phyloP scores from a whole-genome alignment of 2,888 invertebrate genomes.

The Acanthosepion esculentum region DNA sequence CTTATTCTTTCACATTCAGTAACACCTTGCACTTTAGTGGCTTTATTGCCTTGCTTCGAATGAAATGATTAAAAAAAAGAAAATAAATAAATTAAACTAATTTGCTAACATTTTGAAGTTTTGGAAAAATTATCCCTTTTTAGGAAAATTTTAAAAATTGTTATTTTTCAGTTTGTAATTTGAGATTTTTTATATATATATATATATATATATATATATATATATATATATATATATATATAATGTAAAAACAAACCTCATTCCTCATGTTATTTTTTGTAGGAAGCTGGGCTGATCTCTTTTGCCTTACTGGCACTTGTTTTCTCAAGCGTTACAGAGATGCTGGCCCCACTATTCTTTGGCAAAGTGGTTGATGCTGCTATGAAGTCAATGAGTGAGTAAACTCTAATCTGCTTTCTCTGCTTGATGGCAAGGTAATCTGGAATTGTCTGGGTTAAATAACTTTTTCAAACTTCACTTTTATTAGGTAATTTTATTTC shows the following conservation, averaged over 20 bases:
- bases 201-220: not conserved
- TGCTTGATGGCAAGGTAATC: not conserved
- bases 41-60: too few relatives aligned
- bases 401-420: not conserved
- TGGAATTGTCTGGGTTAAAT: too few relatives aligned
- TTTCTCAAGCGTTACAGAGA: constrained; percentile 65
- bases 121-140: not conserved
- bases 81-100: too few relatives aligned
- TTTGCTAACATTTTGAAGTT: too few relatives aligned
- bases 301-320: constrained; percentile 61
- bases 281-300: constrained; percentile 63
- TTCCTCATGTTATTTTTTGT: not conserved
- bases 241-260: too few relatives aligned
- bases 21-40: too few relatives aligned
- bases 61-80: too few relatives aligned
- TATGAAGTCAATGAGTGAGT: constrained; percentile 68
- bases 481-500: too few relatives aligned
- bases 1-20: too few relatives aligned
- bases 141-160: not conserved
- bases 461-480: too few relatives aligned
- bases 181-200: constrained; percentile 34
- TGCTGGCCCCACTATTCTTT: constrained; percentile 72
- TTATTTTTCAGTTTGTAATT: constrained; percentile 45
- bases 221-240: not conserved
- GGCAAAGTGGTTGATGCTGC: constrained; percentile 73